Evolutionary conservation across 2,888 invertebrate genomes (phyloP), one percentile per base, ranked within the genome.

Genomic region (Schizaphis graminum): DNA sequence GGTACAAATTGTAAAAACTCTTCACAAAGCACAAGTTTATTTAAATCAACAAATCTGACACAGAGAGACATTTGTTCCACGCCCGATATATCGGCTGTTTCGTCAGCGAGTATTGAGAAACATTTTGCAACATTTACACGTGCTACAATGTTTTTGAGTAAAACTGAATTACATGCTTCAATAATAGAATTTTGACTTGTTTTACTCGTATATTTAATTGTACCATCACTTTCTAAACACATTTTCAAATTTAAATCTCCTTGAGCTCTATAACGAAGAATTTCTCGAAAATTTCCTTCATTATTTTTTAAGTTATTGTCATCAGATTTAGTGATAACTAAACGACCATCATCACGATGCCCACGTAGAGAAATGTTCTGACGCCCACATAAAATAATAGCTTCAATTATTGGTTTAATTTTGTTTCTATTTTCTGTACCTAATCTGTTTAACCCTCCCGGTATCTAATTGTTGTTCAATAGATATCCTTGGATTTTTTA

Each of bases 181-280:
- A 95, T 95, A 49, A 95, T 94, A 93, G 95, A 95, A 95, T 95
- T 95, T 95, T 95, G 95, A 93, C 91, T 91, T 91, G 84, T 91
- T 24, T 91, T 84, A 41, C 84, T 85, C 13, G 24, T 91, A 49
- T 61, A 61, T 61, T 89, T 61, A 89, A 89, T 89, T 61, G 61
- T 61, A n/a, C 53, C 89, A 28, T 89, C 44, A 44, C 41, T 26
- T 89, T 89, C 89, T 89, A 89, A 89, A 61, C 44, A 89, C 61
- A 89, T 61, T 89, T 89, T 89, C 11, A 61, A 61, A 26, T 89
- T 89, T 21, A 35, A 89, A 89, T 89, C 28, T 56, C 89, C n/a
- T 89, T 89, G 88, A n/a, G 35, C 56, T 89, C 35, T 26, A 89
- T 53, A 89, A 53, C 57, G 57, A n/a, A 89, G 41, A 90, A 90